Base-by-base conservation (phyloP, 2,888 invertebrate species). In the Syrista parreyssii region DNA sequence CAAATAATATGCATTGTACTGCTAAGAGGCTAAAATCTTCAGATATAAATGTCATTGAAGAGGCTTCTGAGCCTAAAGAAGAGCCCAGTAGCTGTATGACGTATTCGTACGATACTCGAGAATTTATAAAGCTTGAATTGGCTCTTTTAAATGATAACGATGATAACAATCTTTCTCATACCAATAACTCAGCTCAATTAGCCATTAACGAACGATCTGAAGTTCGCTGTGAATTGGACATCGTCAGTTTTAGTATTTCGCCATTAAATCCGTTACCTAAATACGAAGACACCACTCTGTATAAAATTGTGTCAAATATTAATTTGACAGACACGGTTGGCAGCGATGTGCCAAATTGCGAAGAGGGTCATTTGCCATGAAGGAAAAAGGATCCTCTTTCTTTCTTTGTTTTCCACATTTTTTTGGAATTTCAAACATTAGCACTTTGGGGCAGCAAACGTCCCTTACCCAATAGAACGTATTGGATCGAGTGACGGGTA, bases 61-160 rank as follows among this genome's bases (percentile, higher is more conserved):
- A 69, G 30, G 4, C 12, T 32, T 69, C 11, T 0, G 30, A 30
- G 30, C 30, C 12, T 4, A 30, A 69, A 30, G 40, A 40, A 15
- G 40, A 40, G 40, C 15, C 40, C 40, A 4, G 40, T 40, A 15
- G 40, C 40, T 83, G 36, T 33, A 84, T 88, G 85, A 80, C 83
- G 0, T 78, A 79, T 68, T 88, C 88, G 1, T 85, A 84, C 69
- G 89, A 89, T 11, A 88, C 89, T 0, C 83, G 72, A 23, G 90
- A 90, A 76, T 89, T 89, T 77, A 79, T 88, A 23, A 77, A 75
- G 69, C 69, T 89, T 4, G 90, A 90, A 79, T 75, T 78, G 55
- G 76, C 68, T 12, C 76, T 78, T 1, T n/a, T 11, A 4, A 34
- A 35, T 73, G 40, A 72, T 30, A 69, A 34, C 11, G 68, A 68